A percentile compares a stretch with the other conserved stretches of the same genome.
Conservation (phyloP, 1,140 invertebrate species). For the Drosophila ohnishii region DNA sequence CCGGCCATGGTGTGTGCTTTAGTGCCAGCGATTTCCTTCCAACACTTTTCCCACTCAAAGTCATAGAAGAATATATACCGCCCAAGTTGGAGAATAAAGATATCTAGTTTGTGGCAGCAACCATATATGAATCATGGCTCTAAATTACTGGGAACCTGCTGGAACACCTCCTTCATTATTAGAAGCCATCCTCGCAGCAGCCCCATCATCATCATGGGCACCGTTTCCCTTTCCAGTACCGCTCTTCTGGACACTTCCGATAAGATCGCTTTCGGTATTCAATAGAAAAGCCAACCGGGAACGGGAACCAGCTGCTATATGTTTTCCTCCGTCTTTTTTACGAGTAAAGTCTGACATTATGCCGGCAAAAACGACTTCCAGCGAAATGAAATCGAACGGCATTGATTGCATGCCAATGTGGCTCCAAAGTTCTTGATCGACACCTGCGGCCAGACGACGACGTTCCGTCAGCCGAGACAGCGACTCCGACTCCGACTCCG, state of each 20-base stretch:
- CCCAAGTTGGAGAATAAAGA: conserved; percentile 21
- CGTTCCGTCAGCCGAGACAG: conserved; percentile 29
- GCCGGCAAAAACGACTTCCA: conserved; percentile 68
- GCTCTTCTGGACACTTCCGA: conserved; percentile 63
- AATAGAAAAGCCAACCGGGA: conserved; percentile 59
- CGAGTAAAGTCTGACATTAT: conserved; percentile 69
- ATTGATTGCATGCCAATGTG: conserved; percentile 81
- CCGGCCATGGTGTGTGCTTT: conserved; percentile 2
- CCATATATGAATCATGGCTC: conserved; percentile 43
- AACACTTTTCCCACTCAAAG: conserved; percentile 33
- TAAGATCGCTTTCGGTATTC: conserved; percentile 69
- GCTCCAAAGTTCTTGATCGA: conserved; percentile 79
- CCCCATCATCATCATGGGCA: conserved; percentile 12
- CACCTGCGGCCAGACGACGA: conserved; percentile 66
- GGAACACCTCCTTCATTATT: conserved; percentile 17
- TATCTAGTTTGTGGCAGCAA: conserved; percentile 24
- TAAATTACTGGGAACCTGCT: conserved; percentile 37
- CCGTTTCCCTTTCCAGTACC: conserved; percentile 23
- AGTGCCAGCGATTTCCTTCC: conserved; percentile 16
- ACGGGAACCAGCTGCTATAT: conserved; percentile 21
- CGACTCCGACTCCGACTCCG: conserved; percentile 7
- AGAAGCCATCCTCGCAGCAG: conserved; percentile 15
- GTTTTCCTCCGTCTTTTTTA: conserved; percentile 46
- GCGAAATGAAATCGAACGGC: conserved; percentile 78
- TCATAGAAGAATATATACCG: conserved; percentile 18